Evolutionary conservation across 2,888 invertebrate genomes (phyloP).

Genomic region (Calliscelio sp.): DNA sequence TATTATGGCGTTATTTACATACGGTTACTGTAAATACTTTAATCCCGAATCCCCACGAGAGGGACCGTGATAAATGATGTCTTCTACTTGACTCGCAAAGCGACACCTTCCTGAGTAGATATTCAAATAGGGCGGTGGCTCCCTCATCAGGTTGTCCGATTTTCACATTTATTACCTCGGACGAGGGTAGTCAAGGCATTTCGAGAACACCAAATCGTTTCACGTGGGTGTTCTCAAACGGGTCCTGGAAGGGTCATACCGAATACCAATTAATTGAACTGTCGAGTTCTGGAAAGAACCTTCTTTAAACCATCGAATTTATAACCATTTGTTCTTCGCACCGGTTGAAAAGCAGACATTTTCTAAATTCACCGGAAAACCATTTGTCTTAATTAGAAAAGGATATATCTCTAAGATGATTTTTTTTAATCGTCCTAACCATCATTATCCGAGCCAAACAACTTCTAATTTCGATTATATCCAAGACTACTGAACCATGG

Average conservation of each 20-base stretch:
- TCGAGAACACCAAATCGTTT: not conserved
- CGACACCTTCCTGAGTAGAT: slow-evolving; percentile 69
- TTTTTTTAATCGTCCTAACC: too few relatives aligned
- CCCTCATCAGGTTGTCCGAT: slow-evolving; percentile 67
- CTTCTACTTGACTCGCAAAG: slow-evolving; percentile 71
- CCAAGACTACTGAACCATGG: too few relatives aligned
- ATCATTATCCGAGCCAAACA: too few relatives aligned
- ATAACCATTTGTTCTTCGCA: too few relatives aligned
- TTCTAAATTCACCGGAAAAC: too few relatives aligned
- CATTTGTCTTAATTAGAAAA: too few relatives aligned
- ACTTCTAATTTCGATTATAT: too few relatives aligned
- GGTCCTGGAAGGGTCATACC: not conserved
- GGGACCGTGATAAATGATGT: slow-evolving; percentile 71
- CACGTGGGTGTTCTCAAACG: slow-evolving; percentile 32
- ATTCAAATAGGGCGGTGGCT: slow-evolving; percentile 66
- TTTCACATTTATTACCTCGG: slow-evolving; percentile 68
- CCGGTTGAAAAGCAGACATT: too few relatives aligned
- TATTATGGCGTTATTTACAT: slow-evolving; percentile 71
- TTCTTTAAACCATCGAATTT: too few relatives aligned
- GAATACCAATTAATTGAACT: too few relatives aligned
- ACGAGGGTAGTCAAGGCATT: slow-evolving; percentile 36
- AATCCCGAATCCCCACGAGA: slow-evolving; percentile 68
- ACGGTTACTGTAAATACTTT: slow-evolving; percentile 73
- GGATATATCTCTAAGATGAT: too few relatives aligned
- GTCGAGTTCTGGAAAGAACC: too few relatives aligned